These are phyloP conservation scores for Contarinia nasturtii DNA, from an alignment of 1,140 invertebrate species.

Conservation along the genomic window DNA sequence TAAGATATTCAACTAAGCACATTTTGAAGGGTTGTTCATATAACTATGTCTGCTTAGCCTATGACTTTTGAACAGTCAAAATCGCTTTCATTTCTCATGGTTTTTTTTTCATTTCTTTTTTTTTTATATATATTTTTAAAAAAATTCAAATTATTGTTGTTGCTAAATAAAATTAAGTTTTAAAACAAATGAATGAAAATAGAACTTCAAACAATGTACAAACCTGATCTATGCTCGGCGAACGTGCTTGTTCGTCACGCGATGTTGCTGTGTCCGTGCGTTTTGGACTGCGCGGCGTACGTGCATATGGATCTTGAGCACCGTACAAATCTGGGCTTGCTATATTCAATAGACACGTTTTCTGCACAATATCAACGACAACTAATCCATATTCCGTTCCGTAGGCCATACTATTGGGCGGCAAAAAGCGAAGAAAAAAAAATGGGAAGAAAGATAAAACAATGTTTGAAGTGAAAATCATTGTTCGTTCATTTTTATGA, in stretches of 20 bases:
- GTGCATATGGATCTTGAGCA: conserved; percentile 68
- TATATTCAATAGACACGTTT: conserved; percentile 70
- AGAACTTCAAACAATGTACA: conserved; percentile 12
- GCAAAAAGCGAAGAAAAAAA: too few species aligned
- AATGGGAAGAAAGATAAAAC: too few species aligned
- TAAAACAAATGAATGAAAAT: not conserved
- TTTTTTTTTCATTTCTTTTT: not conserved
- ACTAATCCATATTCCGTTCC: conserved; percentile 89
- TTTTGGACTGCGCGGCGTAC: conserved; percentile 68
- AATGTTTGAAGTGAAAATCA: not conserved
- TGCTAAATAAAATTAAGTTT: not conserved
- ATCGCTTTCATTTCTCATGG: not conserved
- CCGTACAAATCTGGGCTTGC: conserved; percentile 76
- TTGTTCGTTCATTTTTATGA: conserved; percentile 5
- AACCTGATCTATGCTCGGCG: conserved; percentile 84
- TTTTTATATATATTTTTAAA: too few species aligned
- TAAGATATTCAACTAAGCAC: too few species aligned
- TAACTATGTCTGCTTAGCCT: too few species aligned
- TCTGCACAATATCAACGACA: conserved; percentile 86
- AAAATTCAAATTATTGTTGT: not conserved
- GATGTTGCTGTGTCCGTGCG: conserved; percentile 27
- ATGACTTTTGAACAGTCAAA: not conserved
- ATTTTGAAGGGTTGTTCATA: too few species aligned
- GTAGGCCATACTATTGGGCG: conserved; percentile 74
- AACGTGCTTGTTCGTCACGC: conserved; percentile 53